Evolutionary conservation across 2,888 invertebrate species (phyloP), one percentile per base, ranked within the genome.

Genomic region (Leptopterna dolabrata): DNA sequence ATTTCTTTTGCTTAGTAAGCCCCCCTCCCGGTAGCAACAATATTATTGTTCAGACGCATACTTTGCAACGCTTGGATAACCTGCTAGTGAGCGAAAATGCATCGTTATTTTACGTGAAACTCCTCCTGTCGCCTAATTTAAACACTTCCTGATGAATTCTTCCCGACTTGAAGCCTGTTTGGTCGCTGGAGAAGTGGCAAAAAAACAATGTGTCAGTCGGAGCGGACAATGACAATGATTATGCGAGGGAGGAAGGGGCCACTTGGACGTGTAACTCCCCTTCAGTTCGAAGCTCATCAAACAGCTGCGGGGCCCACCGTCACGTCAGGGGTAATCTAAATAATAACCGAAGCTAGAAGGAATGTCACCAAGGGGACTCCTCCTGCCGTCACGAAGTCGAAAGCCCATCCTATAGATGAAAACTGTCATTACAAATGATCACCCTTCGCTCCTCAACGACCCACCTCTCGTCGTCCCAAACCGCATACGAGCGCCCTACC

Each of bases 301-400:
- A 73, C 73, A 73, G 73, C 73, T 73, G 73, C 73, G 19, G 73
- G n/a, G 14, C n/a, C 73, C 73, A 16, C 70, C 70, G 70, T 73
- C 73, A 73, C 73, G 73, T 73, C 73, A 36, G 36, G 63, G 47
- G 81, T 81, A 81, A 81, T 81, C 55, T 81, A 81, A 81, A 81
- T 81, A 81, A 81, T 81, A 81, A 81, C 81, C 47, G 81, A 30
- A 16, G 41, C 73, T 27, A 24, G n/a, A 19, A 51, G 81, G 81
- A 81, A 81, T 81, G 81, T 81, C 81, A 81, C 81, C 81, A 81
- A 51, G 71, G 19, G 36, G 3, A 13, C 13, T 13, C 36, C 36
- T 36, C 19, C 36, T 16, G 7, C 73, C 73, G 41, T 41, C 36
- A 41, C 73, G 36, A 73, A 36, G 16, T 36, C 41, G 14, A 73